Percentiles rank a stretch among this genome's conserved stretches.
Conservation (phyloP, 1,140 invertebrate genomes). For the Leptopilina boulardi region DNA sequence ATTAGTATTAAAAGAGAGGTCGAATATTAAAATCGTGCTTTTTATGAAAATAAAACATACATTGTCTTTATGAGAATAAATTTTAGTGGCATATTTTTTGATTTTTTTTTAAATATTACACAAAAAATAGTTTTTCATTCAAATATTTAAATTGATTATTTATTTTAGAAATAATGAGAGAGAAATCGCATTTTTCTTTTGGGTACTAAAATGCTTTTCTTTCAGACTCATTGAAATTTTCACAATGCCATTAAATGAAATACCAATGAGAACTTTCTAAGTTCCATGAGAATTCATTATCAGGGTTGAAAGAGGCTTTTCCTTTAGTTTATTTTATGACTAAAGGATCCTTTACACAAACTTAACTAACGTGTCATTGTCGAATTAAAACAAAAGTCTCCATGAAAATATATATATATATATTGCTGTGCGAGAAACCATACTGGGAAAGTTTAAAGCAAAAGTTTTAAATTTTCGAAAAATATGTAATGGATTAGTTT, state of each 20-base stretch:
- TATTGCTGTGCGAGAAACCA: neutral
- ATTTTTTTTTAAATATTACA: too few species aligned
- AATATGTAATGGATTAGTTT: neutral
- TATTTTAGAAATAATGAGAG: too few species aligned
- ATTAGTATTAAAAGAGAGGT: neutral
- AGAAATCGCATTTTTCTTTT: too few species aligned
- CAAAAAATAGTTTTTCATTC: too few species aligned
- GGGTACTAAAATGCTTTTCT: too few species aligned
- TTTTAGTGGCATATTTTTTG: too few species aligned
- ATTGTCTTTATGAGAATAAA: too few species aligned
- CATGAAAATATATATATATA: neutral
- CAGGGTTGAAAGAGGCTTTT: neutral
- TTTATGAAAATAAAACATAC: neutral
- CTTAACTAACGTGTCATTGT: conserved; percentile 5
- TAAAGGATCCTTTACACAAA: neutral
- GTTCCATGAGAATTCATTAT: neutral
- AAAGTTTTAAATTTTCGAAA: neutral
- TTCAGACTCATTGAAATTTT: neutral
- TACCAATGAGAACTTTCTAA: neutral
- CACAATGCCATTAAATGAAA: neutral
- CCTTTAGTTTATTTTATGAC: conserved; percentile 5
- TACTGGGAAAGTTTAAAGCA: neutral
- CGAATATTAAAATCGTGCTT: neutral
- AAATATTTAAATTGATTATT: too few species aligned
- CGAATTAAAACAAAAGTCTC: conserved; percentile 1